A percentile compares a stretch with the other conserved stretches of the same genome.
These are phyloP conservation scores for Pomatorhinus ruficollis DNA, from an alignment of 2,113 vertebrate species.

Conservation along the genomic window DNA sequence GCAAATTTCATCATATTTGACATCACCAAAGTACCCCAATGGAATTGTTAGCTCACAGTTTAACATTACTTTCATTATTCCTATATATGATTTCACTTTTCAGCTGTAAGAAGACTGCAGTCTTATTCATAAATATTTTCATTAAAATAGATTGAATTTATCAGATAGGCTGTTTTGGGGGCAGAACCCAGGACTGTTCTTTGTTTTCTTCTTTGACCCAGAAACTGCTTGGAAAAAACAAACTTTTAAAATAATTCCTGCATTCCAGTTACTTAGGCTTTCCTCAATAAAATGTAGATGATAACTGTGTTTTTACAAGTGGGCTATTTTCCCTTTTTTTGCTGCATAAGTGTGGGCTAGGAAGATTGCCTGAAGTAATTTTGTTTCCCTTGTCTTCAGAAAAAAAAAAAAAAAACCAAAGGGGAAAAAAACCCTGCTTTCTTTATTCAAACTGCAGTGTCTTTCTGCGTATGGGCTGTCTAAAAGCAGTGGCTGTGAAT, in stretches of 20 bases:
- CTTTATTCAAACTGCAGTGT: background rate
- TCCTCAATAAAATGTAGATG: background rate
- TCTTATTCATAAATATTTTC: background rate
- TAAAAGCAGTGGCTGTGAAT: background rate
- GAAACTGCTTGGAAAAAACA: background rate
- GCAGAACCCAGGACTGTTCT: background rate
- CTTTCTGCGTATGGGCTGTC: background rate
- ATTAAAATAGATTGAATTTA: background rate
- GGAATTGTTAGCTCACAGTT: background rate
- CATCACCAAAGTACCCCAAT: background rate
- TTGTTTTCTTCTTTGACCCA: background rate
- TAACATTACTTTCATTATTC: background rate
- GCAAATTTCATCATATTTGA: fast-evolving
- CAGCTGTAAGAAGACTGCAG: background rate
- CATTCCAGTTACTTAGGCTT: background rate
- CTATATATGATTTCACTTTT: background rate
- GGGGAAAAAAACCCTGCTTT: background rate
- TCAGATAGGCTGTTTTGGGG: background rate
- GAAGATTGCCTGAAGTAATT: background rate
- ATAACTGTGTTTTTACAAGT: background rate
- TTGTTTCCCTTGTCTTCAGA: background rate
- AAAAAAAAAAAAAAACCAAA: background rate
- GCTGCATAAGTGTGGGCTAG: background rate
- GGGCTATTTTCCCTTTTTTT: background rate
- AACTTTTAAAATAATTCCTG: background rate